These are phyloP conservation scores for Oxycera nigricornis DNA, from an alignment of 2,888 invertebrate genomes.

Conservation along the genomic window DNA sequence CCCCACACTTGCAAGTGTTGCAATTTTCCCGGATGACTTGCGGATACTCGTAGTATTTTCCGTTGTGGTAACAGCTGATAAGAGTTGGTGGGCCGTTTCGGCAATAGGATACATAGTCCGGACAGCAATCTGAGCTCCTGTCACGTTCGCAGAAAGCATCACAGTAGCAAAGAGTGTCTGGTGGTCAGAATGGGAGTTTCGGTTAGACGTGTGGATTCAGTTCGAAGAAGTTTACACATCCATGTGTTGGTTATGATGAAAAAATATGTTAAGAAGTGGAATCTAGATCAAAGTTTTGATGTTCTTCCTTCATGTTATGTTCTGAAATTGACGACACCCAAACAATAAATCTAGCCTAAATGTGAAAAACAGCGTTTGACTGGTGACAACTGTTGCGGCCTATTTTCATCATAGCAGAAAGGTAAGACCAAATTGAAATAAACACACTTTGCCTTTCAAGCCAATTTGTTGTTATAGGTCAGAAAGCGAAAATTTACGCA, in stretches of 20 bases:
- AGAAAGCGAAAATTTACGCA: too few relatives aligned
- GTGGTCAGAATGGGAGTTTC: constrained; percentile 36
- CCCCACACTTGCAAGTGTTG: constrained; percentile 72
- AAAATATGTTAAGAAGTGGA: too few relatives aligned
- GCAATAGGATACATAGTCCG: constrained; percentile 84
- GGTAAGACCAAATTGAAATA: too few relatives aligned
- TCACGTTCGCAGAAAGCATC: constrained; percentile 88
- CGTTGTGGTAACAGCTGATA: constrained; percentile 64
- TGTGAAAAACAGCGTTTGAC: too few relatives aligned
- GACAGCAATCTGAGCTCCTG: constrained; percentile 85
- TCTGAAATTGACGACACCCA: too few relatives aligned
- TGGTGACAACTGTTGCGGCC: too few relatives aligned
- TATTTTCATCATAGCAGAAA: too few relatives aligned
- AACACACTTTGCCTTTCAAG: too few relatives aligned
- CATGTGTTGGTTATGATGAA: not conserved
- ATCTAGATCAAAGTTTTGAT: too few relatives aligned
- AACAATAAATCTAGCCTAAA: too few relatives aligned
- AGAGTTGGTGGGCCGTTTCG: constrained; percentile 60
- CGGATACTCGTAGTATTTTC: constrained; percentile 64
- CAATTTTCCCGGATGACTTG: constrained; percentile 70
- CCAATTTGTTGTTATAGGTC: too few relatives aligned
- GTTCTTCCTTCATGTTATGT: too few relatives aligned
- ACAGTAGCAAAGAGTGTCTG: constrained; percentile 90
- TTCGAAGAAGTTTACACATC: constrained; percentile 1
- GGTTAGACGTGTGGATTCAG: constrained; percentile 7